These are phyloP conservation scores for Bombus sylvicola DNA, from an alignment of 1,140 invertebrate species.

Conservation along the genomic window DNA sequence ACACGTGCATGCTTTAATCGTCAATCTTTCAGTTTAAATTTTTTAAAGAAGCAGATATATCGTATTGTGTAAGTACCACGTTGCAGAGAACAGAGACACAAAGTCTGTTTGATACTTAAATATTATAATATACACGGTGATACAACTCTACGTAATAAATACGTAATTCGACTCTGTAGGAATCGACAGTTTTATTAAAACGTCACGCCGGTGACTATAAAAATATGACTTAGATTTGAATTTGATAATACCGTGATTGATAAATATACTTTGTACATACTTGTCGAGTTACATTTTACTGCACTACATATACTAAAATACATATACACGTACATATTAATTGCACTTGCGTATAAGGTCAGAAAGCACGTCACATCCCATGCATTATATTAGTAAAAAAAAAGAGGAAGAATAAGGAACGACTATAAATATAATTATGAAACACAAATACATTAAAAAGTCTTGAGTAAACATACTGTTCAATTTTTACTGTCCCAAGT, in stretches of 20 bases:
- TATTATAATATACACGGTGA: conserved; percentile 15
- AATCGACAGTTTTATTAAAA: not conserved
- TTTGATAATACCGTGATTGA: conserved; percentile 26
- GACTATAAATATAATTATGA: conserved; percentile 43
- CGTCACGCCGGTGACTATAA: not conserved
- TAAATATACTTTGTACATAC: conserved; percentile 64
- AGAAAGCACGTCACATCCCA: conserved; percentile 39
- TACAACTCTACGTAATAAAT: not conserved
- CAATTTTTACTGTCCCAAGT: conserved; percentile 60
- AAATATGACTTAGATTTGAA: conserved; percentile 25
- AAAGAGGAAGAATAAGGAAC: not conserved
- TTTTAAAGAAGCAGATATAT: not conserved
- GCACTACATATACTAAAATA: conserved; percentile 34
- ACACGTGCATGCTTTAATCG: not conserved
- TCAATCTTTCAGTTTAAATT: not conserved
- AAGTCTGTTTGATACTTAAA: conserved; percentile 49
- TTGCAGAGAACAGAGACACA: conserved; percentile 15
- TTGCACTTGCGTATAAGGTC: conserved; percentile 32
- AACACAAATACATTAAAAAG: conserved; percentile 25
- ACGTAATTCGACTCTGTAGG: conserved; percentile 22
- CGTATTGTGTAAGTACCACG: not conserved
- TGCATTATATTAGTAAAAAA: conserved; percentile 60
- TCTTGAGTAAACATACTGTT: conserved; percentile 52
- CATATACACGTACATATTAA: conserved; percentile 17
- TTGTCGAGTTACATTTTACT: conserved; percentile 41